Percentiles rank a stretch among this genome's conserved stretches.
Evolutionary conservation across 2,113 vertebrate species (phyloP).

Genomic region (Strix aluco): DNA sequence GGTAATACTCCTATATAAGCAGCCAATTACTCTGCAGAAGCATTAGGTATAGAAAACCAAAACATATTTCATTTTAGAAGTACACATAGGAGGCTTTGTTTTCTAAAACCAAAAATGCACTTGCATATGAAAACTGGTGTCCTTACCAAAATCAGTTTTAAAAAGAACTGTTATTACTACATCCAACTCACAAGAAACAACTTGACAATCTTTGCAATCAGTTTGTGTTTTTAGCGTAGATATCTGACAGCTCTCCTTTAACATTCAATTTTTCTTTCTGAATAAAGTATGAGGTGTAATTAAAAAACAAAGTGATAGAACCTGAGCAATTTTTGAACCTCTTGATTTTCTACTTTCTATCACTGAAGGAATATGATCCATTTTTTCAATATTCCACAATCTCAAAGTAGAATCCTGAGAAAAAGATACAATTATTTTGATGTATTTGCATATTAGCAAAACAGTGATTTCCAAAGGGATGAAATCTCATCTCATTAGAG

Average conservation of each 20-base stretch:
- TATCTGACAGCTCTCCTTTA: not conserved
- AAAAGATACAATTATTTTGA: not conserved
- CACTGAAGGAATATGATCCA: constrained; percentile 68
- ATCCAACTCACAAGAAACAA: not conserved
- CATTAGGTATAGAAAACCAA: not conserved
- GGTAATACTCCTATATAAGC: not conserved
- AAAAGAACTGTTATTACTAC: not conserved
- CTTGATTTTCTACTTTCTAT: constrained; percentile 39
- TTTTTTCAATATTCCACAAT: constrained; percentile 77
- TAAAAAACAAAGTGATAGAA: not conserved
- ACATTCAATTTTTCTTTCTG: not conserved
- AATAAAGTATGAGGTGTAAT: not conserved
- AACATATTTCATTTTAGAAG: not conserved
- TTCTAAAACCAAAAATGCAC: not conserved
- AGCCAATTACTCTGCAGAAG: not conserved
- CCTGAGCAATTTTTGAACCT: constrained; percentile 62
- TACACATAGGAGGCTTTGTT: not conserved
- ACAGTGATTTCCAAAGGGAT: not conserved
- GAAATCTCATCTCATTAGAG: not conserved
- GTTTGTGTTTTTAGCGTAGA: not conserved
- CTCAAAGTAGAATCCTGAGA: constrained; percentile 74
- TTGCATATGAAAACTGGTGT: not conserved
- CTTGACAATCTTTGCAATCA: not conserved
- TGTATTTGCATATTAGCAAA: not conserved
- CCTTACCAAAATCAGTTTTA: not conserved